Base-by-base conservation (phyloP, 2,797 vertebrate genomes). In the Sciaenops ocellatus region DNA sequence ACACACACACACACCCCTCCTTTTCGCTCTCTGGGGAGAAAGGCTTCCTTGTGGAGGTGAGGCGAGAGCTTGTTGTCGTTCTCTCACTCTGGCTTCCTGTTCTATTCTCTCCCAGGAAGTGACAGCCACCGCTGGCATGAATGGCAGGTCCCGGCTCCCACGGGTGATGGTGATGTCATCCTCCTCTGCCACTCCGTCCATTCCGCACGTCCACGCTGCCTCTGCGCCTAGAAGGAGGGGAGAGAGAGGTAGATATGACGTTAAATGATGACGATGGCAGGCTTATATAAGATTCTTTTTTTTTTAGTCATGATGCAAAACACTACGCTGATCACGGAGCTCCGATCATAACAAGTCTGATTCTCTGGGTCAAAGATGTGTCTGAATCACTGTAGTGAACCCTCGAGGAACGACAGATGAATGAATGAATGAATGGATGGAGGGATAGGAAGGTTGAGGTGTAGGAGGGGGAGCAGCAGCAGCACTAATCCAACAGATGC, bases 21-120 rank as follows among this genome's bases (percentile, higher is more conserved):
- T 41, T 54, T 61, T 54, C n/a, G 38, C 62, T 79, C 69, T 57
- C 70, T 54, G 16, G 46, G 79, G 81, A 89, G 77, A 92, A 92
- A 92, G 92, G 69, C 83, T 86, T 88, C 90, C 87, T 92, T 91
- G 89, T 88, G 73, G 88, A 92, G 88, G 86, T 85, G 85, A 88
- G 75, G 77, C 65, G 26, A 79, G 76, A 0, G 63, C 69, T 79
- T 75, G 85, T 83, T 89, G 80, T 77, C 69, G 24, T 47, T 38
- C 73, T 80, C 77, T 74, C 54, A 18, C 82, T 57, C 73, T 44
- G 63, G 86, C 85, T 93, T 94, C 90, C 89, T 90, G 84, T 69
- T 85, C 88, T 85, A 89, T 92, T 95, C 91, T 93, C 72, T 88
- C 90, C 84, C 89, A 92, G 93, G 94, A 95, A 94, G 89, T 90